A percentile compares a stretch with the other conserved stretches of the same genome.
Evolutionary conservation across 92 coral and sea anemone genomes (phyloP).

Genomic region (Pocillopora meandrina): DNA sequence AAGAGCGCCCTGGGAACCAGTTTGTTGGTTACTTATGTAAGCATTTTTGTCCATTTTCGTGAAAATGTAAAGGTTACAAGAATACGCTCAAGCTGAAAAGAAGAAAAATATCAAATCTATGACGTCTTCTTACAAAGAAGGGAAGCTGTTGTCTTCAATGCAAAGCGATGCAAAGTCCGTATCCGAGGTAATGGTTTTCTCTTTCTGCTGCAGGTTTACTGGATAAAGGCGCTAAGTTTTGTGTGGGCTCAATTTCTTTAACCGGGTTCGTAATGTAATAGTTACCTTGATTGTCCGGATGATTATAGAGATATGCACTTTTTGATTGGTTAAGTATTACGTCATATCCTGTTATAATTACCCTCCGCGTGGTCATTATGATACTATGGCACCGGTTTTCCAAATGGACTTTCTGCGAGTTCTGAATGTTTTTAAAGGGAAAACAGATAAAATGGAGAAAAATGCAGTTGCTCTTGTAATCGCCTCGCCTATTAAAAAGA

Average conservation of each 20-base stretch:
- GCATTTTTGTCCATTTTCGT: background rate
- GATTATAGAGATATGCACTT: no score
- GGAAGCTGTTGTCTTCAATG: conserved; percentile 26
- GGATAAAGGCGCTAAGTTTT: no score
- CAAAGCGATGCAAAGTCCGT: conserved; percentile 50
- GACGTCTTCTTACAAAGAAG: conserved; percentile 42
- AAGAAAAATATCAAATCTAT: conserved; percentile 56
- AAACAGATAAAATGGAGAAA: background rate
- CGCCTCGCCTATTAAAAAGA: no score
- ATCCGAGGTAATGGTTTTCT: conserved; percentile 5
- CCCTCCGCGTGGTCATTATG: no score
- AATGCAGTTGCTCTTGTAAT: background rate
- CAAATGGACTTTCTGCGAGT: background rate
- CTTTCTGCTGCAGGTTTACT: background rate
- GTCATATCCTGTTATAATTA: no score
- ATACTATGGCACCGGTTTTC: no score
- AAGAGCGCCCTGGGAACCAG: background rate
- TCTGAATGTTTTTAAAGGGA: background rate
- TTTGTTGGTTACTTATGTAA: background rate
- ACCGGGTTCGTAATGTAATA: no score
- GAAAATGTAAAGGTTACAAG: conserved; percentile 64
- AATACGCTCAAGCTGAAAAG: conserved; percentile 81
- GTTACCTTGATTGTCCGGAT: no score
- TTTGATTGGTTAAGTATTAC: no score
- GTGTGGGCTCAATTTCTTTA: no score